Conservation (phyloP, 2,888 invertebrate genomes). For the Meghimatium bilineatum region DNA sequence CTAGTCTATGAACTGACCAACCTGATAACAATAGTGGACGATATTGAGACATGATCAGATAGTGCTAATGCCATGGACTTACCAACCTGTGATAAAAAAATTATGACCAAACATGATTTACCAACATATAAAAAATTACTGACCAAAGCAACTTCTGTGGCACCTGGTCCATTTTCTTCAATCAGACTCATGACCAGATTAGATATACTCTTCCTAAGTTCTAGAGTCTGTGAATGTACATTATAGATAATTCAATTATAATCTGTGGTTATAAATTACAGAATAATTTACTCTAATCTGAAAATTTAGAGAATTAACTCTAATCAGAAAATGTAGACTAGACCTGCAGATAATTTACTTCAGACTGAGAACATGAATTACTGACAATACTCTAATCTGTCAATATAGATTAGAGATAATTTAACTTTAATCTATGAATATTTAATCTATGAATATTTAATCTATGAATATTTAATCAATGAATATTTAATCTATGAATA, state of each 20-base stretch:
- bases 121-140: slow-evolving; percentile 24
- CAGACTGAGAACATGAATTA: slow-evolving; percentile 5
- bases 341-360: not conserved
- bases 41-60: no score
- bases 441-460: no score
- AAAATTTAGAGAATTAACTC: not conserved
- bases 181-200: slow-evolving; percentile 74
- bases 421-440: not conserved
- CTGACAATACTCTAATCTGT: not conserved
- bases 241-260: not conserved
- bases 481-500: no score
- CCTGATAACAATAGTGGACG: no score
- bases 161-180: slow-evolving; percentile 76
- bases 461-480: no score
- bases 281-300: slow-evolving; percentile 62
- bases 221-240: slow-evolving; percentile 64
- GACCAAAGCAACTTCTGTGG: slow-evolving; percentile 73
- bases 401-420: not conserved
- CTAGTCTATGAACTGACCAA: no score
- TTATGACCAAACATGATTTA: no score
- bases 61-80: no score
- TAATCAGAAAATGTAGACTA: not conserved
- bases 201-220: slow-evolving; percentile 71
- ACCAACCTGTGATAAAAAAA: no score
- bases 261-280: not conserved